Base-by-base conservation (phyloP, 2,797 vertebrate genomes). In the Thripadectes ignobilis region DNA sequence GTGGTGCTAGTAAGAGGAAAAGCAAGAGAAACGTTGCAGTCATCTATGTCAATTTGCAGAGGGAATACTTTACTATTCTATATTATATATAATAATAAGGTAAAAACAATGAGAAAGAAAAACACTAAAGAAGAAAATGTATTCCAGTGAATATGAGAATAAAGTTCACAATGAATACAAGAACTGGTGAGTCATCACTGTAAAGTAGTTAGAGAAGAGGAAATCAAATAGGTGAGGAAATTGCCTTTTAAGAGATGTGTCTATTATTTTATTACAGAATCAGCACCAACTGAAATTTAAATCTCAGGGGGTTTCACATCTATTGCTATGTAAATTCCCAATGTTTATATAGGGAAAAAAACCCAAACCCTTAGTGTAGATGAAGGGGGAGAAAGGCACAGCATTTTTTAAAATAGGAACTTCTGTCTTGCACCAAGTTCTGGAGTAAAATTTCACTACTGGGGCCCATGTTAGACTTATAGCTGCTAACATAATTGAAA, bases 401-500 rank as follows among this genome's bases (percentile, higher is more conserved):
- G 14, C 14, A 76, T 43, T 92, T 87, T 68, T 81, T 79, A 73
- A 89, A 95, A 89, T 10, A 89, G n/a, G 30, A 95, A 83, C 21
- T 79, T 76, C 49, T 68, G 32, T 76, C 62, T 34, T 90, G 63
- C 32, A 79, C 32, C 14, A n/a, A 59, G 45, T 71, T 71, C 55
- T 75, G 67, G 51, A 87, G 76, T 24, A 88, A 79, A 87, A 84
- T 76, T 14, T 76, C 52, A 73, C 68, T 66, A 72, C 32, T 38
- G 54, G 59, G 69, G 38, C 51, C 41, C 41, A 83, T 24, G 34
- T 85, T 95, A 94, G 78, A 82, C 23, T 62, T 78, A 78, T 6
- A 80, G 48, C 32, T 93, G 77, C 80, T 66, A 88, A 59, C 29
- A 39, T 95, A 96, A 96, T 89, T 96, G 84, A 95, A 96, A 94